Evolutionary conservation across 1,140 invertebrate species (phyloP), one percentile per base, ranked within the genome.

Genomic region (Argopecten irradians): DNA sequence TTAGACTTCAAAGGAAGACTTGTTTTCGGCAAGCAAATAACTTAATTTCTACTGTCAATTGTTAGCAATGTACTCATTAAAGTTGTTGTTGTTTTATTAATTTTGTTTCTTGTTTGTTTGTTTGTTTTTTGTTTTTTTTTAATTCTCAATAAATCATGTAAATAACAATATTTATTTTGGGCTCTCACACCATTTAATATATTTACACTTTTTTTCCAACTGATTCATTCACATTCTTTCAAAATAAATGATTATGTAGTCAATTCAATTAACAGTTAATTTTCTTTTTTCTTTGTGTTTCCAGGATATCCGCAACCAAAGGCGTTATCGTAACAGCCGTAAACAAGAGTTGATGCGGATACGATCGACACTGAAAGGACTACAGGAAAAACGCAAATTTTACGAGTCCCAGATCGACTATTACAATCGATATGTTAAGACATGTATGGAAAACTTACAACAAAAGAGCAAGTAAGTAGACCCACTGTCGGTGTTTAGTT

Each of bases 391-490:
- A 94, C 96, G 96, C 1, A 96, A 96, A 89, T 98, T 97, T 94
- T 97, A 97, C 90, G 96, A 97, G 93, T 97, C 98, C 91, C 97
- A 98, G 95, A 97, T 97, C 28, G 96, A 97, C 91, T 98, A 97
- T 91, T 98, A 98, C 93, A 97, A 97, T 92, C 96, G 97, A 91
- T 98, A 98, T 92, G 97, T 98, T 82, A 96, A 97, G 92, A 97
- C 96, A 5, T 98, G 97, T 93, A 95, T 98, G 0, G 97, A 97
- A 83, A 98, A 97, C 95, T 96, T 98, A 41, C 96, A 97, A 89
- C 96, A 97, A 34, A 97, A 97, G 22, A 97, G 97, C 96, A 97
- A 96, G 97, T 97, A 95, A 92, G 95, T 91, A 92, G 34, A 8
- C 22, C 43, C 43, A 46, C 43, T 16, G 43, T 46, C 43, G 13